Base-by-base conservation (phyloP, 2,888 invertebrate species). In the Cancer borealis region DNA sequence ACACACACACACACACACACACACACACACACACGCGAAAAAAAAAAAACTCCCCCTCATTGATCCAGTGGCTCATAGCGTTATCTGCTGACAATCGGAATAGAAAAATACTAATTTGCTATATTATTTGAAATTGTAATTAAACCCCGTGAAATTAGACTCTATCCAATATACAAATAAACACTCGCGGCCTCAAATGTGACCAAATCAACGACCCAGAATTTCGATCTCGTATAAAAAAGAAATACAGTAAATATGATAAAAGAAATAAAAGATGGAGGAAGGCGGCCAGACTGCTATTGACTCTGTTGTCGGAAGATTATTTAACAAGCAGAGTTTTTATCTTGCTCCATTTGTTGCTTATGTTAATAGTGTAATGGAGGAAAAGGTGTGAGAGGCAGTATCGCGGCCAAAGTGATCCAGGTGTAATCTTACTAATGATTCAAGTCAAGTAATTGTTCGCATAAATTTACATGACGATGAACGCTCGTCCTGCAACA, bases 1-100 rank as follows among this genome's bases (percentile, higher is more conserved):
- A 66, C 66, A 66, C 66, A n/a, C 66, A 66, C 66, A 66, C 66
- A n/a, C 66, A 66, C 66, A 66, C 66, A n/a, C 66, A 66, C 66
- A 21, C 66, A n/a, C 66, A 66, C 66, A 66, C 66, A 66, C 66
- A 66, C 49, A 49, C 49, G 17, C 66, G 17, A 21, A 66, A 21
- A 5, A 66, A 14, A 66, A 66, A 66, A 21, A 21, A 4, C n/a
- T 66, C 66, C 66, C 14, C 17, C 21, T 0, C 79, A 79, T 79
- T 79, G 30, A 79, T 79, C 73, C 73, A 21, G n/a, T 26, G 26
- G 79, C 79, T 30, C 30, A 30, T 30, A 26, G 26, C 30, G 79
- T 79, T 79, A 79, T 26, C 79, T 79, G 79, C 30, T 79, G 79
- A 79, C 79, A 79, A 79, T 79, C 79, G 30, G 30, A 3, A 79